Conservation (phyloP, 2,797 vertebrate species). For the Nyctibius grandis region DNA sequence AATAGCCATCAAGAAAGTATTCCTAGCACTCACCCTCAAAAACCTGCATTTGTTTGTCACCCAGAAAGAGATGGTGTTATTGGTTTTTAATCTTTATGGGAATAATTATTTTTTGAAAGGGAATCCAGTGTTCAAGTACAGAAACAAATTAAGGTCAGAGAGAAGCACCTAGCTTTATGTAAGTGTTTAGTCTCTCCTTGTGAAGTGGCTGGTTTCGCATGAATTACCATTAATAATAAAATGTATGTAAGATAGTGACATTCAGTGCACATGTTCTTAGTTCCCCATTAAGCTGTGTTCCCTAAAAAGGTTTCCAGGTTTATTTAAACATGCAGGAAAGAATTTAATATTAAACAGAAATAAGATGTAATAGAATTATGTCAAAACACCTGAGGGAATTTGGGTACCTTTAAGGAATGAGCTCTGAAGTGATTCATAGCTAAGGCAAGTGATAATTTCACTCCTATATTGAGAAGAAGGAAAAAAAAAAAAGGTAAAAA, state of each 20-base stretch:
- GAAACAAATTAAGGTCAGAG: slow-evolving; percentile 60
- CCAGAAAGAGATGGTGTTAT: not conserved
- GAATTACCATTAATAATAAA: slow-evolving; percentile 57
- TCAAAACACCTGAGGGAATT: slow-evolving; percentile 73
- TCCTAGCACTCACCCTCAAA: not conserved
- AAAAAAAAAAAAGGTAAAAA: not conserved
- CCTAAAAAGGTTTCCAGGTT: slow-evolving; percentile 63
- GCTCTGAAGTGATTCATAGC: slow-evolving; percentile 62
- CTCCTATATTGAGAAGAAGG: slow-evolving; percentile 30
- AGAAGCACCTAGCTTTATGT: slow-evolving; percentile 29
- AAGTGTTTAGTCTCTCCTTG: slow-evolving; percentile 41
- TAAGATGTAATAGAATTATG: slow-evolving; percentile 70
- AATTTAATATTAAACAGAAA: slow-evolving; percentile 72
- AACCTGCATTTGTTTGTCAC: slow-evolving; percentile 9
- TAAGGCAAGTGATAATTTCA: slow-evolving; percentile 64
- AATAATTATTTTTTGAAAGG: slow-evolving; percentile 58
- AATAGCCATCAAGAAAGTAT: not conserved
- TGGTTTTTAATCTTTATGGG: slow-evolving; percentile 53
- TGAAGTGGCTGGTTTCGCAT: slow-evolving; percentile 31
- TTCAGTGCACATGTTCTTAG: not conserved
- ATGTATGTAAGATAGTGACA: not conserved
- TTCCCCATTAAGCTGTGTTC: slow-evolving; percentile 10
- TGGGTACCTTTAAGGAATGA: slow-evolving; percentile 62
- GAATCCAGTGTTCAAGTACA: slow-evolving; percentile 38
- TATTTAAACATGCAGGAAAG: slow-evolving; percentile 67